Conservation (phyloP, 2,888 invertebrate genomes). For the Mesorhabditis spiculigera region DNA sequence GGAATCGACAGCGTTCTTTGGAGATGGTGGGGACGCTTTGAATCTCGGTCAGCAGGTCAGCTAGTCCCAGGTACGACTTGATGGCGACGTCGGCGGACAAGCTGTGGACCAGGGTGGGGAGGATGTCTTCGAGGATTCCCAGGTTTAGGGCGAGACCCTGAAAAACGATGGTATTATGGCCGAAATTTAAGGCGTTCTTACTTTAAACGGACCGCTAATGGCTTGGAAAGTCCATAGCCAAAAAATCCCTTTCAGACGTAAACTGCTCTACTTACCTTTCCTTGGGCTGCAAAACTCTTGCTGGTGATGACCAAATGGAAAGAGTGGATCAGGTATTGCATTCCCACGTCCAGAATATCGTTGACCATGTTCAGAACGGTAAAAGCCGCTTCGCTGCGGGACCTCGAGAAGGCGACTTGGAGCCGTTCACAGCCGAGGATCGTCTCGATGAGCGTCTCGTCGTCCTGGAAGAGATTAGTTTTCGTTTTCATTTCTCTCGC, state of each 20-base stretch:
- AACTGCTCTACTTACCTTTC: conserved; percentile 61
- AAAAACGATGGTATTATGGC: conserved; percentile 12
- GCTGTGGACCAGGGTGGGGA: conserved; percentile 75
- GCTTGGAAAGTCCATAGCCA: not conserved
- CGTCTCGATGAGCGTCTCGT: conserved; percentile 78
- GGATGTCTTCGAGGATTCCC: conserved; percentile 74
- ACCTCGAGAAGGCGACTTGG: conserved; percentile 59
- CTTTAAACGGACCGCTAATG: not conserved
- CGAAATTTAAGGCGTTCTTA: not conserved
- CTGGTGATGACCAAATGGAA: conserved; percentile 74
- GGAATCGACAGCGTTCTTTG: conserved; percentile 26
- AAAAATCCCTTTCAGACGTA: not conserved
- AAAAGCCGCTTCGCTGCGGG: conserved; percentile 71
- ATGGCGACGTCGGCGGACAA: conserved; percentile 80
- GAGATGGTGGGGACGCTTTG: conserved; percentile 20
- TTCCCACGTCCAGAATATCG: conserved; percentile 76
- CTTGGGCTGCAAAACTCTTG: conserved; percentile 70
- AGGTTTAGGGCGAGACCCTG: conserved; percentile 73
- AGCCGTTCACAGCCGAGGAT: conserved; percentile 80
- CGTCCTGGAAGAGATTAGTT: conserved; percentile 65
- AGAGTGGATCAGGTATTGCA: conserved; percentile 76
- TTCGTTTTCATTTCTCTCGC: not conserved
- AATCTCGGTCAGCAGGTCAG: conserved; percentile 14
- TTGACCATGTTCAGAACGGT: conserved; percentile 78
- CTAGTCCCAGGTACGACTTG: conserved; percentile 67